These are phyloP conservation scores for Hyles lineata DNA, from an alignment of 2,888 invertebrate species.

Conservation along the genomic window DNA sequence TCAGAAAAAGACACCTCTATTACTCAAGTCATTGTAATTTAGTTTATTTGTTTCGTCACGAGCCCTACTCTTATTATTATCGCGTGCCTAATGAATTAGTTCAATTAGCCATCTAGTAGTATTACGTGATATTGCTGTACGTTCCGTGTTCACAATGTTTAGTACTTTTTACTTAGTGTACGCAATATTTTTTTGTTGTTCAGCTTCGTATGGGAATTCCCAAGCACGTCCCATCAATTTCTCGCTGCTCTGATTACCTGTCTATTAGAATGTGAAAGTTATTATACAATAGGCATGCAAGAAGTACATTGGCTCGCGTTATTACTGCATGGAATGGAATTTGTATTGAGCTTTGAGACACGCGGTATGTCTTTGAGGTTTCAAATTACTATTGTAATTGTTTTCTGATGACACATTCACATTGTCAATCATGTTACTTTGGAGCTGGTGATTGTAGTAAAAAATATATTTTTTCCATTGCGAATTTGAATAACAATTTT, in stretches of 20 bases:
- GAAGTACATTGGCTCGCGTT: conserved; percentile 6
- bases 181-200: conserved; percentile 9
- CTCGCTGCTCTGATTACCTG: conserved; percentile 24
- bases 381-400: conserved; percentile 1
- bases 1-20: not conserved
- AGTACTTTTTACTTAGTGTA: conserved; percentile 15
- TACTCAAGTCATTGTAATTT: not conserved
- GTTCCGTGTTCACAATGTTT: conserved; percentile 13
- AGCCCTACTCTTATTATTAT: conserved; percentile 17
- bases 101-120: conserved; percentile 16
- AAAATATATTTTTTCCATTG: no score
- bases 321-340: conserved; percentile 12
- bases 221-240: conserved; percentile 22
- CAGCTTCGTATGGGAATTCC: conserved; percentile 13
- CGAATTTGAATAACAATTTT: not conserved
- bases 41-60: not conserved
- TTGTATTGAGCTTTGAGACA: conserved; percentile 8
- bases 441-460: no score
- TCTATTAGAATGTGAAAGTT: conserved; percentile 26
- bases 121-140: conserved; percentile 26
- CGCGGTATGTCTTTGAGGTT: not conserved
- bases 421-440: not conserved
- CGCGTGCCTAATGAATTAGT: conserved; percentile 22
- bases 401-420: not conserved
- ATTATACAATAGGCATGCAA: conserved; percentile 25